A percentile compares a stretch with the other conserved stretches of the same genome.
phyloP scores from a whole-genome alignment of 2,888 invertebrate species.

The Apoda limacodes region DNA sequence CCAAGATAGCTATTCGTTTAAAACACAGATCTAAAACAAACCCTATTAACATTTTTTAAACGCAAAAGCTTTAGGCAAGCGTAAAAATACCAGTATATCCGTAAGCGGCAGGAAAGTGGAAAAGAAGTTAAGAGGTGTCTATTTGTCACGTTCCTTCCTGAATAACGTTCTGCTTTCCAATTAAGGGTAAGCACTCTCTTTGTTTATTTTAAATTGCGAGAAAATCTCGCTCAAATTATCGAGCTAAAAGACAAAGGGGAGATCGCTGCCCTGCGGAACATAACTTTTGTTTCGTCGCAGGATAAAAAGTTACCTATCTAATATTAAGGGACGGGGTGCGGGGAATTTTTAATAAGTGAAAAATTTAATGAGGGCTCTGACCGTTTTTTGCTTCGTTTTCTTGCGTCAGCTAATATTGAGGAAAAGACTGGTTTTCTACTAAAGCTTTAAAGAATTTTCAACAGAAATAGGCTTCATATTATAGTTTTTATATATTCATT shows the following conservation, averaged over 20 bases:
- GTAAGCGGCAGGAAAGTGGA: conserved; percentile 56
- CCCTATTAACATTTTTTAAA: conserved; percentile 59
- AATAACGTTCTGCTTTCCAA: conserved; percentile 69
- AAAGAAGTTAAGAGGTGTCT: conserved; percentile 71
- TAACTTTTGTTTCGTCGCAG: conserved; percentile 57
- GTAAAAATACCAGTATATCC: conserved; percentile 61
- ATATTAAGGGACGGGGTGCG: conserved; percentile 50
- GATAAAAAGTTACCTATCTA: conserved; percentile 63
- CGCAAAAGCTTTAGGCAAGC: conserved; percentile 49
- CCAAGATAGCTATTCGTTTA: conserved; percentile 21
- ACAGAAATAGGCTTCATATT: too few relatives aligned
- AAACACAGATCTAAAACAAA: conserved; percentile 24
- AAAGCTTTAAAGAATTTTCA: too few relatives aligned
- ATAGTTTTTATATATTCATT: too few relatives aligned
- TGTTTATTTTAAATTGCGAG: conserved; percentile 71
- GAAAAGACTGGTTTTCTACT: too few relatives aligned
- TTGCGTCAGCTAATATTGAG: conserved; percentile 40
- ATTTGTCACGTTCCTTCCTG: conserved; percentile 69
- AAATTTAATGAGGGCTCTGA: conserved; percentile 62
- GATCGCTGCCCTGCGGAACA: conserved; percentile 50
- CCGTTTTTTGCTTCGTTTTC: conserved; percentile 47
- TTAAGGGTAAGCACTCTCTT: conserved; percentile 70
- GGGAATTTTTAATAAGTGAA: conserved; percentile 70
- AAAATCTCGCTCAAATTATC: conserved; percentile 71
- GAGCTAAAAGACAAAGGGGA: conserved; percentile 62